A percentile compares a stretch with the other conserved stretches of the same genome.
These are phyloP conservation scores for Vicugna pacos DNA, from an alignment of 2,113 vertebrate genomes.

Conservation along the genomic window DNA sequence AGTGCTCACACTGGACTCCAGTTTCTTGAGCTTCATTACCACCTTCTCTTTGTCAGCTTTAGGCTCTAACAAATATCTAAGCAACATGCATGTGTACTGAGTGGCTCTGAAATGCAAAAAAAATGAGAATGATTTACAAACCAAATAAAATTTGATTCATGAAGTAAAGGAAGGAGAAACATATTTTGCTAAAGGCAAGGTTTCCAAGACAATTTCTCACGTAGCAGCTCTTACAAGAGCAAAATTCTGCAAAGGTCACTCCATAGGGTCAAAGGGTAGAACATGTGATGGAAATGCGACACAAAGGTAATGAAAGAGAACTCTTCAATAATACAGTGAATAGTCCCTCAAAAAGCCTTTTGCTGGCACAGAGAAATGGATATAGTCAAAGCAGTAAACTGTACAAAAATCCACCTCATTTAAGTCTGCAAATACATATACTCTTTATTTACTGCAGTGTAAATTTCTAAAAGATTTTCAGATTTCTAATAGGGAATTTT, in stretches of 20 bases:
- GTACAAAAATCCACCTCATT: background rate
- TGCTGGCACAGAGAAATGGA: background rate
- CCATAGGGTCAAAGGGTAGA: slow-evolving; percentile 29
- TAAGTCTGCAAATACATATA: background rate
- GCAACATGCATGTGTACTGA: slow-evolving; percentile 95
- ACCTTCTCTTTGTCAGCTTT: slow-evolving; percentile 88
- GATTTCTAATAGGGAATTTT: background rate
- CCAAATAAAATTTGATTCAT: slow-evolving; percentile 51
- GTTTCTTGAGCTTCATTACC: slow-evolving; percentile 90
- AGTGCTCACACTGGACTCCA: slow-evolving; percentile 95
- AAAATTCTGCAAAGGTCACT: background rate
- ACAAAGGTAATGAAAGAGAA: slow-evolving; percentile 33
- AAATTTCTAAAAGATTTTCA: background rate
- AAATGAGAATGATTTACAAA: slow-evolving; percentile 77
- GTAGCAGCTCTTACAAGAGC: slow-evolving; percentile 20
- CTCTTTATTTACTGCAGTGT: background rate
- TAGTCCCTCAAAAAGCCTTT: background rate
- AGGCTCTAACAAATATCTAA: slow-evolving; percentile 92
- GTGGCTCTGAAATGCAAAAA: slow-evolving; percentile 91
- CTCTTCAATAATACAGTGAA: background rate
- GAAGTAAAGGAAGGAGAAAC: slow-evolving; percentile 16
- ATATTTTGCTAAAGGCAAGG: background rate
- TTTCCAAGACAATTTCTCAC: background rate
- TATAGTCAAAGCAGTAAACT: background rate
- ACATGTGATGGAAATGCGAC: background rate